Base-by-base conservation (phyloP, 2,888 invertebrate genomes). In the Metopia argyrocephala region DNA sequence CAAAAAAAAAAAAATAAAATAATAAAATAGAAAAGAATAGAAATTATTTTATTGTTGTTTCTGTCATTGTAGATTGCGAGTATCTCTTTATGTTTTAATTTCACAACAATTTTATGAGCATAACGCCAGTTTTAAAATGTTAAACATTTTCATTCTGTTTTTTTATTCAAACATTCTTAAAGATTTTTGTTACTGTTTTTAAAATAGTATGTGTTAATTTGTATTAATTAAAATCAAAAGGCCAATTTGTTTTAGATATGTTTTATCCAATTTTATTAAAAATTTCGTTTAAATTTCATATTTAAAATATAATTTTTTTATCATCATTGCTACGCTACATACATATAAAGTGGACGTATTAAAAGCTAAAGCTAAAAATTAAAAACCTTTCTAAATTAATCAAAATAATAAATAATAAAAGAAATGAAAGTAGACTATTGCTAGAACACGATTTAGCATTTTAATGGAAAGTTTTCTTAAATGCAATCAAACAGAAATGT, bases 321-420 rank as follows among this genome's bases (percentile, higher is more conserved):
- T 4, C 54, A 31, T 54, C 15, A 38, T 71, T 48, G n/a, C n/a
- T 38, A 38, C 2, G 25, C 65, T 61, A 71, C 65, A 76, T 65
- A 28, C 6, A 65, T 76, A 62, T 69, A 68, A 61, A 62, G 45
- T 73, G 71, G 71, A 78, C 78, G 73, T 73, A 61, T 73, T 61
- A 66, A 56, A 73, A 61, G 48, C 46, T 73, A 73, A 61, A 56
- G 62, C 68, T 69, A 69, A 54, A 31, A 62, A 62, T 31, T 15
- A 28, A 18, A 48, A 23, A 1, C 15, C 3, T 28, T 5, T 52
- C 27, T 27, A 71, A 15, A 25, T 9, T 7, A 12, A 38, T 48
- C 2, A 59, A 21, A 57, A 25, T 46, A 23, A 56, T n/a, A 76
- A 20, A 45, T 18, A 59, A 18, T 12, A 25, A 46, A 25, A 18